Base-by-base conservation (phyloP, 1,140 invertebrate species). In the Argopecten irradians region DNA sequence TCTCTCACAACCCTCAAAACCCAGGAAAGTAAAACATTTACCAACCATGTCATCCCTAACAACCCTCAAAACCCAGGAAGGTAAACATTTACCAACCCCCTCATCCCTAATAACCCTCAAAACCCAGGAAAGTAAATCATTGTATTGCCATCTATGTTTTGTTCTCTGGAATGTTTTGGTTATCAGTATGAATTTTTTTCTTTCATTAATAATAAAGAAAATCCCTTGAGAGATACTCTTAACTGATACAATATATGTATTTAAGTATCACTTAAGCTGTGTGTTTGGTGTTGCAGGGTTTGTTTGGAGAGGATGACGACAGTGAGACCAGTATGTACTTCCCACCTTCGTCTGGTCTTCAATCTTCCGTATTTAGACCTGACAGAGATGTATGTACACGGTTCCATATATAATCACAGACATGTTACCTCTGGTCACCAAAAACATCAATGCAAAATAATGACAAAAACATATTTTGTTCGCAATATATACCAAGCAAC, bases 261-360 rank as follows among this genome's bases (percentile, higher is more conserved):
- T 13, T 34, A 32, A 28, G 85, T 19, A 85, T 19, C 9, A 41
- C 32, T n/a, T 9, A 19, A 28, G 8, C 28, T 32, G 22, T 8
- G 11, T 36, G 7, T 55, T 14, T 85, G 22, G 34, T 84, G 35
- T 90, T 91, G 88, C 86, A 93, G 92, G 91, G 88, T 87, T 90
- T 91, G 3, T 90, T 90, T 89, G 91, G 90, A 2, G 93, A 94
- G 83, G 92, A 93, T 46, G 93, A 93, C 85, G 93, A 93, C 41
- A 91, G 84, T 86, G 93, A 94, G 87, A 89, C 93, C n/a, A 93
- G 93, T 83, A 92, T 92, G 91, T 93, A 90, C 86, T 92, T 93
- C 83, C 89, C 90, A 41, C 87, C 46, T 71, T 86, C 90, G 13
- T 89, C 90, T 7, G 91, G 87, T 5, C 55, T 71, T 3, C 55